Conservation (phyloP, 2,797 vertebrate genomes). For the Hydrophis major region DNA sequence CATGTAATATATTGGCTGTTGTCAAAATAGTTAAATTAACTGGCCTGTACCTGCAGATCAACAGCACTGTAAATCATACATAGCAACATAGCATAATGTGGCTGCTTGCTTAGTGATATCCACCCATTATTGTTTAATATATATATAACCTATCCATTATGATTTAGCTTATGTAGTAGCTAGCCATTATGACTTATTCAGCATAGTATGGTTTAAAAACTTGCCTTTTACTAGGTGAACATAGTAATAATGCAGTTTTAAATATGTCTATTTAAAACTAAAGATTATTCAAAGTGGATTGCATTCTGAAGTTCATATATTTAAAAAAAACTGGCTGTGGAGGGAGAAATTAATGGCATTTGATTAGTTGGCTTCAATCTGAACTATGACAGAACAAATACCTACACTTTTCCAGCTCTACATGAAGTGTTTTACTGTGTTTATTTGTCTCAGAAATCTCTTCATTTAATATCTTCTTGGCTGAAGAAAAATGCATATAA, state of each 20-base stretch:
- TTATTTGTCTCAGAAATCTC: neutral
- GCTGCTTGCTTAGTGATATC: neutral
- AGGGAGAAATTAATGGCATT: neutral
- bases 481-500: neutral
- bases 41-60: neutral
- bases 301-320: neutral
- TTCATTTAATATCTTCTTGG: accelerated
- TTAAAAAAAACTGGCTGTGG: neutral
- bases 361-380: neutral
- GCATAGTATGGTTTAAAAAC: neutral
- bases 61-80: neutral
- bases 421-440: neutral
- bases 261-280: neutral
- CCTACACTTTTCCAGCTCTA: slow-evolving; percentile 38
- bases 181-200: neutral
- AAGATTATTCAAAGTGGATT: neutral
- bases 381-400: neutral
- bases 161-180: neutral
- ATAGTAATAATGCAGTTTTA: neutral
- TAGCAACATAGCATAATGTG: neutral
- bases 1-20: neutral
- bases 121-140: neutral
- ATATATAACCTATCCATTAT: neutral
- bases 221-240: neutral
- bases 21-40: neutral